Conservation (phyloP, 2,113 vertebrate genomes). For the Caracal caracal region DNA sequence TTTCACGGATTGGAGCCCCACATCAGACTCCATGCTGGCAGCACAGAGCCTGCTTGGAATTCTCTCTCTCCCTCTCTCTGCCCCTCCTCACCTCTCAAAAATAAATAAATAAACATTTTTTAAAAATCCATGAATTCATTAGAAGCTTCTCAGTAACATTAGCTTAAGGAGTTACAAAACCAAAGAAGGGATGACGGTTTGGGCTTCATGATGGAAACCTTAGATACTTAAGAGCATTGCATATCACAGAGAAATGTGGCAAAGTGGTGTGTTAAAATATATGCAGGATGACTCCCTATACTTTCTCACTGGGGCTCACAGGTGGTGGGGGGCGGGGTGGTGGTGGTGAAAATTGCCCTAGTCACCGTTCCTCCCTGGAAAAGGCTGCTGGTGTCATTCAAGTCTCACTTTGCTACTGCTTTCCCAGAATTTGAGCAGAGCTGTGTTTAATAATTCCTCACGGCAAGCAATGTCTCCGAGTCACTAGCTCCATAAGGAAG, state of each 20-base stretch:
- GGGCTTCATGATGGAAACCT: background rate
- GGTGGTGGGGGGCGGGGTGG: no score
- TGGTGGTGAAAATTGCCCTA: background rate
- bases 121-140: background rate
- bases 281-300: background rate
- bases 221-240: background rate
- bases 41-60: no score
- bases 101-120: no score
- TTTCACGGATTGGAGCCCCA: no score
- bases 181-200: background rate
- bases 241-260: background rate
- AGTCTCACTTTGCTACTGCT: background rate
- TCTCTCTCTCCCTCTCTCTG: no score
- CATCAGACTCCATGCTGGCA: no score
- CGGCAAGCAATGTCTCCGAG: slow-evolving; percentile 27
- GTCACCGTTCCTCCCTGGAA: background rate
- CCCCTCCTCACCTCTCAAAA: no score
- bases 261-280: background rate
- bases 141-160: background rate
- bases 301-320: background rate
- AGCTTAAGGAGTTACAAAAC: background rate
- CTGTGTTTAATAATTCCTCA: slow-evolving; percentile 12
- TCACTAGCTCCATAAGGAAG: slow-evolving; percentile 66
- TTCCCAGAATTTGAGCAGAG: slow-evolving; percentile 6
- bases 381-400: background rate